Conservation (phyloP, 2,888 invertebrate genomes). For the Monopis laevigella region DNA sequence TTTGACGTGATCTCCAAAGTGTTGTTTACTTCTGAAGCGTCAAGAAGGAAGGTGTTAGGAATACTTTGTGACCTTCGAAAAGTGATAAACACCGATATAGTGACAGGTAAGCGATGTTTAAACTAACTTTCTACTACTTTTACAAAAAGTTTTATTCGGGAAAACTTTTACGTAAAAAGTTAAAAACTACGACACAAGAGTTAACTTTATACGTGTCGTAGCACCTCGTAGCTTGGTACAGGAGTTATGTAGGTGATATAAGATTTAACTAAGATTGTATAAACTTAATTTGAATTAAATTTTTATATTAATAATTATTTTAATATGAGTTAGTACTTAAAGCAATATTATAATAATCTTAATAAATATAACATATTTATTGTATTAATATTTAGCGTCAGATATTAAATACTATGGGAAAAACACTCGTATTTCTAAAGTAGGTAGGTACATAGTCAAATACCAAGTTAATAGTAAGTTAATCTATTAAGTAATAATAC, state of each 20-base stretch:
- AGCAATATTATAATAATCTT: too few species aligned
- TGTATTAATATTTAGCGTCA: too few species aligned
- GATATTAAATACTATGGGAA: too few species aligned
- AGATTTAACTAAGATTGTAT: not conserved
- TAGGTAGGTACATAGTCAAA: too few species aligned
- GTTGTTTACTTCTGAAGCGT: conserved; percentile 54
- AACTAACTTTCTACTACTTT: conserved; percentile 42
- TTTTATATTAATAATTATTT: too few species aligned
- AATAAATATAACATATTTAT: too few species aligned
- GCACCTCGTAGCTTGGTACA: too few species aligned
- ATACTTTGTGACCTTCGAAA: conserved; percentile 40
- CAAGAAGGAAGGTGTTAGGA: conserved; percentile 41
- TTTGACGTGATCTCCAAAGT: conserved; percentile 49
- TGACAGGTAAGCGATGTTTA: conserved; percentile 36
- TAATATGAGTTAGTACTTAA: too few species aligned
- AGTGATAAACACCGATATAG: conserved; percentile 31
- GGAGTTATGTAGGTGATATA: not conserved
- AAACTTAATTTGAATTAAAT: too few species aligned
- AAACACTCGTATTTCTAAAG: too few species aligned
- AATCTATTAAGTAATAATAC: too few species aligned
- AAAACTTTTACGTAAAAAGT: conserved; percentile 50
- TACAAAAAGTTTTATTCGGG: conserved; percentile 23
- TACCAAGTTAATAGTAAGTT: too few species aligned
- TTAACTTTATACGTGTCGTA: conserved; percentile 10
- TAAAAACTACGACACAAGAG: conserved; percentile 1